phyloP scores from a whole-genome alignment of 2,797 vertebrate genomes.

The Hippoglossus hippoglossus region DNA sequence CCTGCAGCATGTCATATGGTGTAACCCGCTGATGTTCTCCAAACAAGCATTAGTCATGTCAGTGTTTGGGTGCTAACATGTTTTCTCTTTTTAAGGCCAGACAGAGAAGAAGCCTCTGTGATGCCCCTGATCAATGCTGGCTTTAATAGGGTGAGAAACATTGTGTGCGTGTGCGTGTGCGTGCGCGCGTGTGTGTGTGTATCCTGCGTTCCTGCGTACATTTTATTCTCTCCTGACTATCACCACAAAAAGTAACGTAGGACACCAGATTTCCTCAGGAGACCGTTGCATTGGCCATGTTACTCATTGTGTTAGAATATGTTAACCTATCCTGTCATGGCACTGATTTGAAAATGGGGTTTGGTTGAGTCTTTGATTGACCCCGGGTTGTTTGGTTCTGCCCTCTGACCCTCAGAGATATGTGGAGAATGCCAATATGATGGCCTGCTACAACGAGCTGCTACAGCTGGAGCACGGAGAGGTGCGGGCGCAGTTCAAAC shows the following conservation, averaged over 20 bases:
- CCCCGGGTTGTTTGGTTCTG: conserved; percentile 31
- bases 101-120: conserved; percentile 94
- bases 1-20: conserved; percentile 38
- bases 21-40: conserved; percentile 39
- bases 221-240: conserved; percentile 19
- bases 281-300: background rate
- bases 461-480: conserved; percentile 95
- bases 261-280: conserved; percentile 29
- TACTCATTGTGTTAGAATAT: background rate
- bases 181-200: background rate
- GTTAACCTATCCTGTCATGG: background rate
- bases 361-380: conserved; percentile 23
- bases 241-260: background rate
- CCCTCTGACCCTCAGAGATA: conserved; percentile 87
- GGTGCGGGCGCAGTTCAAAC: conserved; percentile 95
- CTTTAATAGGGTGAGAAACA: conserved; percentile 92
- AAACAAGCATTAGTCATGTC: conserved; percentile 43
- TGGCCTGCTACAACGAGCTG: conserved; percentile 98
- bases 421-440: conserved; percentile 93
- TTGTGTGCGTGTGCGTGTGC: conserved; percentile 2
- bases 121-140: conserved; percentile 94
- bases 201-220: background rate
- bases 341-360: conserved; percentile 12
- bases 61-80: conserved; percentile 32
- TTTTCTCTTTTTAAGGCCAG: conserved; percentile 86